Evolutionary conservation across 1,140 invertebrate genomes (phyloP), one percentile per base, ranked within the genome.

Genomic region (Sogatella furcifera): DNA sequence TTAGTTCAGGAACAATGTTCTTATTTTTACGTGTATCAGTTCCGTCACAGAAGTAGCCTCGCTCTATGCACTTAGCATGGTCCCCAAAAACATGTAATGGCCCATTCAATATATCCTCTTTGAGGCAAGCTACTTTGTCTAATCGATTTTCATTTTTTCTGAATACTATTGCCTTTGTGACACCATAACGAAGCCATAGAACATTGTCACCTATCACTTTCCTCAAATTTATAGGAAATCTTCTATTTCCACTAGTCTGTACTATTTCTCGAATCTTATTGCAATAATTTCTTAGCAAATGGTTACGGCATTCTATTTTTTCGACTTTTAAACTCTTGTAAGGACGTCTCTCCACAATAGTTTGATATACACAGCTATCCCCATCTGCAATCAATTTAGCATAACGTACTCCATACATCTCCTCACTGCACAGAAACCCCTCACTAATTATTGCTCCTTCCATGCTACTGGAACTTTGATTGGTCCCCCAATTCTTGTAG

Each of bases 331-430:
- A 62, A 11, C 60, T 21, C 14, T 21, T 28, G 52, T 65, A 67
- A 0, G 62, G 66, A 43, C 68, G 64, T 11, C 53, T 15, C 49
- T 67, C 61, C 49, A 63, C 13, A 44, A 65, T 62, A 38, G 61
- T 61, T 55, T 64, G 61, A 53, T 70, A 68, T n/a, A 66, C 66
- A 55, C 63, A 72, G 44, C 65, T 68, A 53, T 72, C 70, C 1
- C 69, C 71, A 62, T 72, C 72, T 4, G 64, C 68, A 55, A 72
- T 65, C 14, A 71, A 24, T 31, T 60, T 62, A 52, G 65, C 61
- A 42, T 71, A 72, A 34, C 69, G 65, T 1, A 72, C 22, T 14
- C 65, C 66, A 61, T 72, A 19, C 52, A 42, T 34, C 21, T 62
- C 63, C 10, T 61, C 24, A n/a, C 17, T 31, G 46, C 64, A 67